Evolutionary conservation across 1,140 invertebrate genomes (phyloP).

Genomic region (Conus ventricosus): DNA sequence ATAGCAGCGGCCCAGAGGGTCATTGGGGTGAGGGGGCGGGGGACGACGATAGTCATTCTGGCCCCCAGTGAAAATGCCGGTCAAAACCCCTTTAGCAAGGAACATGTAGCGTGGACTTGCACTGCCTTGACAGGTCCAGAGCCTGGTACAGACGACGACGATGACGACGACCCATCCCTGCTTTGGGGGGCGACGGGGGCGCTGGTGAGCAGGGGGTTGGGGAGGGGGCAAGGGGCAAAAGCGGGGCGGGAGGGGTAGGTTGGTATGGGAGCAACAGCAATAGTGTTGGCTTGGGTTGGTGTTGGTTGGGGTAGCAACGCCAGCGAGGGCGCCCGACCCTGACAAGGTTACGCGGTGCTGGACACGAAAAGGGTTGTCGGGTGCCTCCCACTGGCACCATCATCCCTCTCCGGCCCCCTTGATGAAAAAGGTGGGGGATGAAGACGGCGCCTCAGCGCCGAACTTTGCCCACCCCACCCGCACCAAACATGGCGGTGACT

Average conservation of each 20-base stretch:
- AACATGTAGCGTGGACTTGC: constrained; percentile 58
- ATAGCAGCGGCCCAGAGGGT: constrained; percentile 58
- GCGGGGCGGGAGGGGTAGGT: background rate
- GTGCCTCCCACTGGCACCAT: background rate
- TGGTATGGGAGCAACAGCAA: background rate
- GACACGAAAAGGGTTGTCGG: background rate
- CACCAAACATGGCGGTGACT: too few species aligned
- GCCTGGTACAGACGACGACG: background rate
- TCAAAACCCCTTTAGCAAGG: constrained; percentile 55
- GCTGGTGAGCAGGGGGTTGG: background rate
- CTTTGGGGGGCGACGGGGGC: background rate
- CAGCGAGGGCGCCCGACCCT: background rate
- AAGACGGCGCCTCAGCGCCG: background rate
- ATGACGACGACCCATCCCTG: background rate
- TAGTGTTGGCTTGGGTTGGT: background rate
- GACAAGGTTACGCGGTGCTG: background rate
- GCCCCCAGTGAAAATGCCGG: constrained; percentile 57
- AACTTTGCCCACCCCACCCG: background rate
- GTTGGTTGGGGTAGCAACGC: background rate
- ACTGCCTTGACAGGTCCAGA: background rate
- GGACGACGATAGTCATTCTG: constrained; percentile 50
- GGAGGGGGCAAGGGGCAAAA: background rate
- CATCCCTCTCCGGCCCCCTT: background rate
- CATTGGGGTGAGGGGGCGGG: constrained; percentile 55
- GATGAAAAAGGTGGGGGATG: background rate